Conservation (phyloP, 2,888 invertebrate genomes). For the Agelastica alni region DNA sequence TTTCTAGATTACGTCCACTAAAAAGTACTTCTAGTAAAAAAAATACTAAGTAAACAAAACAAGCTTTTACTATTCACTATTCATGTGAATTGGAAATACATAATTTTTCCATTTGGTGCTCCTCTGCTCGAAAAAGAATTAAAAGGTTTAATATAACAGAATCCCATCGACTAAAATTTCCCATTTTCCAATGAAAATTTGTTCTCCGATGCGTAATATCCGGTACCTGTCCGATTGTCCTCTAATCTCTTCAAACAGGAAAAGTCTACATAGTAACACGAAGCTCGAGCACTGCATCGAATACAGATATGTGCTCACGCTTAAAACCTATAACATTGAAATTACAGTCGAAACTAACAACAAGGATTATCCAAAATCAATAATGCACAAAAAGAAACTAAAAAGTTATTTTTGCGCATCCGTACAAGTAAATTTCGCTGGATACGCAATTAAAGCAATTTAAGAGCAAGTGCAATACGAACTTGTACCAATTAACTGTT, state of each 20-base stretch:
- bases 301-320: constrained; percentile 7
- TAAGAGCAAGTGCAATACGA: too few species aligned
- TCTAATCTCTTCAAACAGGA: constrained; percentile 18
- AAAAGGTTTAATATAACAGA: constrained; percentile 11
- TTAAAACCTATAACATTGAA: constrained; percentile 17
- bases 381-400: too few species aligned
- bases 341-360: constrained; percentile 1
- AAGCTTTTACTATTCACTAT: too few species aligned
- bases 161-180: constrained; percentile 6
- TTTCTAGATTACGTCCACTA: too few species aligned
- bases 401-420: too few species aligned
- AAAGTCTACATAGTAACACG: constrained; percentile 4
- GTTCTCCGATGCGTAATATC: constrained; percentile 21
- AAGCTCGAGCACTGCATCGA: constrained; percentile 3
- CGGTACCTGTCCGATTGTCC: constrained; percentile 15
- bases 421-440: too few species aligned
- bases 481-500: too few species aligned
- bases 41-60: too few species aligned
- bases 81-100: too few species aligned
- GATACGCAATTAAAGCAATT: too few species aligned
- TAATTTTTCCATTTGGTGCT: background rate
- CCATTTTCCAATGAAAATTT: constrained; percentile 16
- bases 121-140: background rate
- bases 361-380: constrained; percentile 1
- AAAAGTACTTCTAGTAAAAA: too few species aligned